Percentiles rank a stretch among this genome's conserved stretches.
phyloP scores from a whole-genome alignment of 2,113 vertebrate species.

The Anser cygnoides region DNA sequence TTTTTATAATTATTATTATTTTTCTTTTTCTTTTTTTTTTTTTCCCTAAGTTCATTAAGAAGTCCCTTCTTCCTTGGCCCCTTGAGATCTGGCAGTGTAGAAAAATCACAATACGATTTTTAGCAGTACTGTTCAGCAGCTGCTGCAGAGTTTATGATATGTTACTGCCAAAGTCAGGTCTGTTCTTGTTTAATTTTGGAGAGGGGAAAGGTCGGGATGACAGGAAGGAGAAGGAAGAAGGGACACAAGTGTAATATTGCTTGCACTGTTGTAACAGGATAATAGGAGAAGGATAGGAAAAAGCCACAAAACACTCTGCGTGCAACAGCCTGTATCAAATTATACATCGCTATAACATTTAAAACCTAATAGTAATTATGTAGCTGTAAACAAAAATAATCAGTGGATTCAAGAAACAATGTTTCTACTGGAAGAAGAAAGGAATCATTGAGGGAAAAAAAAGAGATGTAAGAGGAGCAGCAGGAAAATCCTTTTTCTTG shows the following conservation, averaged over 20 bases:
- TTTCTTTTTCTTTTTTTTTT: not conserved
- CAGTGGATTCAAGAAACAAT: not conserved
- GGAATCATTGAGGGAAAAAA: not conserved
- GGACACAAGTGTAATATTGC: not conserved
- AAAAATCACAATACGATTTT: not conserved
- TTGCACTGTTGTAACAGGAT: not conserved
- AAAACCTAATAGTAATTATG: not conserved
- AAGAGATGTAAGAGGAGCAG: not conserved
- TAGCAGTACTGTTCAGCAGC: not conserved
- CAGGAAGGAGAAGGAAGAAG: not conserved
- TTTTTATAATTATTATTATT: too few relatives aligned
- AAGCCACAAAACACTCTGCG: not conserved
- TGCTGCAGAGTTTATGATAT: not conserved
- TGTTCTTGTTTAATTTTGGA: conserved; percentile 5
- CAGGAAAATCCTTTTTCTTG: not conserved
- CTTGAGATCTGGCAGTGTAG: not conserved
- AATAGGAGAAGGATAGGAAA: not conserved
- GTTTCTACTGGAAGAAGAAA: not conserved
- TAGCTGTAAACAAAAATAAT: not conserved
- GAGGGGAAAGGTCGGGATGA: not conserved
- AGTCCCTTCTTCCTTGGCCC: not conserved
- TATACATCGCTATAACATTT: not conserved
- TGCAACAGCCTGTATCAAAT: not conserved
- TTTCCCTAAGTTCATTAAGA: not conserved
- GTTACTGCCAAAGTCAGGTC: not conserved